Evolutionary conservation across 2,888 invertebrate species (phyloP).

Genomic region (Heliconius hortense): DNA sequence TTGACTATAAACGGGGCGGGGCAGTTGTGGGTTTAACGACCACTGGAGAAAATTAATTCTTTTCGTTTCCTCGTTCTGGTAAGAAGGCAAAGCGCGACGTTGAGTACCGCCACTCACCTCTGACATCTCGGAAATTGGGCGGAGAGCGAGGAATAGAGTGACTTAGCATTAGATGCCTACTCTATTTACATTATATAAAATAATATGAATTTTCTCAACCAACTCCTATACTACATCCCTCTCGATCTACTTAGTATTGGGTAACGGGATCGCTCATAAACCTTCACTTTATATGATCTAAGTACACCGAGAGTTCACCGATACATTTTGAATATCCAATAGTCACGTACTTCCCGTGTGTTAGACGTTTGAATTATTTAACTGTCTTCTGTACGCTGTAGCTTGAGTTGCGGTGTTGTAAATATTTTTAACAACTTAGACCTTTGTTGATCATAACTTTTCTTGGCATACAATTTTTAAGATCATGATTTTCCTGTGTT

Average conservation of each 20-base stretch:
- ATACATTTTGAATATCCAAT: conserved; percentile 58
- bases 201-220: not conserved
- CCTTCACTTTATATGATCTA: conserved; percentile 69
- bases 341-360: conserved; percentile 31
- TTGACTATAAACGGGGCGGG: no score
- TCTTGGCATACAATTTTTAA: not conserved
- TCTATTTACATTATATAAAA: not conserved
- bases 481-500: not conserved
- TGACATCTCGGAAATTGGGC: no score
- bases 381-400: not conserved
- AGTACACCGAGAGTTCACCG: conserved; percentile 54
- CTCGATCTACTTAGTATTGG: conserved; percentile 59
- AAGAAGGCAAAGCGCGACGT: no score
- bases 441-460: conserved; percentile 1
- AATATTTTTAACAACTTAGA: conserved; percentile 22
- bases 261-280: conserved; percentile 59
- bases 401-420: conserved; percentile 5
- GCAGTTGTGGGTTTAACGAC: no score
- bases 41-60: no score
- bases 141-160: no score
- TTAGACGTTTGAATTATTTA: conserved; percentile 25
- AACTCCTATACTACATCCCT: conserved; percentile 31
- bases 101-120: no score
- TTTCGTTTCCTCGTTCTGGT: no score
- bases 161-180: no score